phyloP scores from a whole-genome alignment of 1,140 invertebrate species.

The Agrilus planipennis region DNA sequence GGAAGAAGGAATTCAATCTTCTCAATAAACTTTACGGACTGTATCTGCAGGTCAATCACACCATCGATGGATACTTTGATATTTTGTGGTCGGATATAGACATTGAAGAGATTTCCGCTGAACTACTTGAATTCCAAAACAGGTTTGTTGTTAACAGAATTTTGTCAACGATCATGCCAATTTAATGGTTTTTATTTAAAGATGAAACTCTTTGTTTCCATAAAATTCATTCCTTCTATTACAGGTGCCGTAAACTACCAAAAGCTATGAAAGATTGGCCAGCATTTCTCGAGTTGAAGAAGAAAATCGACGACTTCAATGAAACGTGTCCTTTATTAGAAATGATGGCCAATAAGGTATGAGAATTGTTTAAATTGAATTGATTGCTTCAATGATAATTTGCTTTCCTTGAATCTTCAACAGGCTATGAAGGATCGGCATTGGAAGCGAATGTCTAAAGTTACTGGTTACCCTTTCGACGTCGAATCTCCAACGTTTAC shows the following conservation, averaged over 20 bases:
- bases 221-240: too few species aligned
- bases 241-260: conserved; percentile 64
- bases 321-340: conserved; percentile 77
- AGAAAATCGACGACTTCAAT: conserved; percentile 84
- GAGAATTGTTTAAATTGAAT: neutral
- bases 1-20: conserved; percentile 72
- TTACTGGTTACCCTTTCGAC: conserved; percentile 62
- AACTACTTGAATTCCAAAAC: conserved; percentile 70
- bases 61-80: conserved; percentile 75
- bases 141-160: conserved; percentile 39
- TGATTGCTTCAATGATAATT: neutral
- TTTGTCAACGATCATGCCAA: too few species aligned
- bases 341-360: conserved; percentile 70
- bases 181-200: conserved; percentile 2
- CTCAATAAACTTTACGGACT: conserved; percentile 72
- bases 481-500: conserved; percentile 68
- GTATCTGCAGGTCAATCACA: conserved; percentile 68
- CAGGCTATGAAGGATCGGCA: conserved; percentile 79
- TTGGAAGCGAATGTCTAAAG: conserved; percentile 64
- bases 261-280: conserved; percentile 80
- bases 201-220: too few species aligned
- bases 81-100: conserved; percentile 74
- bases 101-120: conserved; percentile 66
- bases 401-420: conserved; percentile 5
- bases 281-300: conserved; percentile 73